Conservation (phyloP, 1,140 invertebrate genomes). For the Panagrolaimus sp. region DNA sequence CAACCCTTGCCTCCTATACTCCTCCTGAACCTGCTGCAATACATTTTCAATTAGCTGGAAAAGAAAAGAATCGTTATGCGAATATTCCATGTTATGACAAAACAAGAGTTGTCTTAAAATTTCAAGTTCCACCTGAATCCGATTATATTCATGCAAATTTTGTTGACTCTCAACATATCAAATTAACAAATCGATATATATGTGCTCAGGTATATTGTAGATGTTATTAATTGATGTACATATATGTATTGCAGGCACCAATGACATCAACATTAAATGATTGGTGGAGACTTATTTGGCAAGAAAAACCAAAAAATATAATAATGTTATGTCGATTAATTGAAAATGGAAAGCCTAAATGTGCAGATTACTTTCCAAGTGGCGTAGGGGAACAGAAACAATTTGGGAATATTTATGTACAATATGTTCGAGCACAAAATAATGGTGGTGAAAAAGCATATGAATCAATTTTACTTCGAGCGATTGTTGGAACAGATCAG, state of each 20-base stretch:
- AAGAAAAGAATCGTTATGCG: constrained; percentile 25
- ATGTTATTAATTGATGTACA: neutral
- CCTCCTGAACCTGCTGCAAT: constrained; percentile 16
- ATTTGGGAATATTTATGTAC: constrained; percentile 14
- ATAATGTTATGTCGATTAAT: constrained; percentile 9
- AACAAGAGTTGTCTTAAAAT: constrained; percentile 29
- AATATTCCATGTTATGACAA: constrained; percentile 28
- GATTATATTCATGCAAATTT: constrained; percentile 40
- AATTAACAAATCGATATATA: constrained; percentile 19
- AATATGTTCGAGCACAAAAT: constrained; percentile 13
- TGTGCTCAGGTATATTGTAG: neutral
- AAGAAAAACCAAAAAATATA: constrained; percentile 5
- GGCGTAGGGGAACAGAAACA: constrained; percentile 1
- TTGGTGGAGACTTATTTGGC: constrained; percentile 12
- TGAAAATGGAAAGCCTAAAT: constrained; percentile 8
- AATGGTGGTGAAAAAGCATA: constrained; percentile 4
- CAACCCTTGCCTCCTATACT: neutral
- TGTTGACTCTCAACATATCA: constrained; percentile 16
- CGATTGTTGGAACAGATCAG: neutral
- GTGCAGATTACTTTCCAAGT: constrained; percentile 19
- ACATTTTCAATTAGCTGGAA: neutral
- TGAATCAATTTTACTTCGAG: neutral
- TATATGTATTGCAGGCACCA: neutral
- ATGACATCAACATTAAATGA: neutral
- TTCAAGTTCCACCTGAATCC: constrained; percentile 28